Conservation (phyloP, 2,797 vertebrate genomes). For the Strix occidentalis region DNA sequence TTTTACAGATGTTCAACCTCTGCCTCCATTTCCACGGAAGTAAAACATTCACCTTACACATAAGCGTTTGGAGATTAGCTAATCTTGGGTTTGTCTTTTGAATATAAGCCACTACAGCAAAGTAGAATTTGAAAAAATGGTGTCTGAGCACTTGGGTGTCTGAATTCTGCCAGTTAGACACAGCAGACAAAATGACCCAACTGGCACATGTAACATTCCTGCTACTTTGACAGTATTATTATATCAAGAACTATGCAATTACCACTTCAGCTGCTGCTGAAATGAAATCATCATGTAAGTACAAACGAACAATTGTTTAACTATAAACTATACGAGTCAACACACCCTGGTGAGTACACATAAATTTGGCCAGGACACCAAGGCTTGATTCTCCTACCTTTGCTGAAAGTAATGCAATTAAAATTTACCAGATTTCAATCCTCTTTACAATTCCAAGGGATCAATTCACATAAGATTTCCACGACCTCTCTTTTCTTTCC, state of each 20-base stretch:
- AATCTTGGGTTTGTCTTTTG: not conserved
- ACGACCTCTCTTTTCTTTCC: not conserved
- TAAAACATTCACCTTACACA: not conserved
- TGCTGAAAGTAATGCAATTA: not conserved
- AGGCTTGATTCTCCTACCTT: not conserved
- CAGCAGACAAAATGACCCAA: not conserved
- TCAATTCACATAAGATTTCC: not conserved
- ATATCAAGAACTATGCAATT: not conserved
- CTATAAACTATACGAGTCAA: not conserved
- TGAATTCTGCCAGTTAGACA: not conserved
- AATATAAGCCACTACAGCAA: not conserved
- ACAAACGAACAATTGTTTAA: not conserved
- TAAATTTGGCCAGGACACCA: not conserved
- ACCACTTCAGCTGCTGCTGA: not conserved
- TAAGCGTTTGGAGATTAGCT: not conserved
- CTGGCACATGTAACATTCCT: not conserved
- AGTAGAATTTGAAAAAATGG: not conserved
- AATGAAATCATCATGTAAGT: not conserved
- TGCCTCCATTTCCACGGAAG: not conserved
- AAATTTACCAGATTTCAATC: not conserved
- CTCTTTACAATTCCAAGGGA: not conserved
- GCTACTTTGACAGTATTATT: not conserved
- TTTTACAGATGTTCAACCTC: not conserved
- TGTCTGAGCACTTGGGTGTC: not conserved
- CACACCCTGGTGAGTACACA: not conserved